A percentile compares a stretch with the other conserved stretches of the same genome.
Evolutionary conservation across 2,888 invertebrate species (phyloP).

Genomic region (Marronus borbonicus): DNA sequence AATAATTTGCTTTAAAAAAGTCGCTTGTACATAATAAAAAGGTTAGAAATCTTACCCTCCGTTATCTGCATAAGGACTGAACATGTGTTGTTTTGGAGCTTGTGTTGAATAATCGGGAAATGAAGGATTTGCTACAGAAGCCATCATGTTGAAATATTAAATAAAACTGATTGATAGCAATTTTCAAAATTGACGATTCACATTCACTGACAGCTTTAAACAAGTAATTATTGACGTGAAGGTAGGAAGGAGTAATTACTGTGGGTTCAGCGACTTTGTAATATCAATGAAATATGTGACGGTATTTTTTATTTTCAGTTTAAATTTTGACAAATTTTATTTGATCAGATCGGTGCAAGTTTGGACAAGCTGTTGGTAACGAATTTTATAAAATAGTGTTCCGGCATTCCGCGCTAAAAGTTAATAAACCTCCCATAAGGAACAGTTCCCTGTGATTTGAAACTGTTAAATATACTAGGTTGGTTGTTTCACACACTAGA

Average conservation of each 20-base stretch:
- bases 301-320: no score
- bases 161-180: not conserved
- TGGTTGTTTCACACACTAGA: no score
- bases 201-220: slow-evolving; percentile 21
- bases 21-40: not conserved
- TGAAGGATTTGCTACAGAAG: slow-evolving; percentile 53
- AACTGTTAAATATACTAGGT: no score
- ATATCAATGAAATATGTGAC: no score
- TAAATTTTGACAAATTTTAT: no score
- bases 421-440: not conserved
- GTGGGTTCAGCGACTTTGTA: no score
- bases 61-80: slow-evolving; percentile 83
- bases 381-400: not conserved
- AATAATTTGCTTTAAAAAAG: not conserved
- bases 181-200: slow-evolving; percentile 41
- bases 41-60: slow-evolving; percentile 76
- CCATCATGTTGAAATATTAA: slow-evolving; percentile 4
- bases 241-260: no score
- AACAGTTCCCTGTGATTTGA: no score
- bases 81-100: slow-evolving; percentile 70
- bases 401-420: not conserved
- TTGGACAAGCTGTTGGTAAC: no score
- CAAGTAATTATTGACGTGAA: not conserved
- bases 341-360: no score
- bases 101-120: slow-evolving; percentile 64